phyloP scores from a whole-genome alignment of 2,888 invertebrate species.

The Drosophila borborema region DNA sequence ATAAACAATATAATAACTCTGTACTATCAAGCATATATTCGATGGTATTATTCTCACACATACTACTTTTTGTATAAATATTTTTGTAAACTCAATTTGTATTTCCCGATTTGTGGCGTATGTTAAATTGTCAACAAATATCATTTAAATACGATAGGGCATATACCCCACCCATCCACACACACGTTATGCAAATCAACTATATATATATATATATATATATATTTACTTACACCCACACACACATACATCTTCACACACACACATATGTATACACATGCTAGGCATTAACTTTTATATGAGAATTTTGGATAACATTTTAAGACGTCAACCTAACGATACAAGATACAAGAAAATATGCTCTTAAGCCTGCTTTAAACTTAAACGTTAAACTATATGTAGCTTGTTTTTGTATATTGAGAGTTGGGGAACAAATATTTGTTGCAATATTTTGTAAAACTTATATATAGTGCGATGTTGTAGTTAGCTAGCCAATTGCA shows the following conservation, averaged over 20 bases:
- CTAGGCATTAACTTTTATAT: conserved; percentile 71
- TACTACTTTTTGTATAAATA: conserved; percentile 53
- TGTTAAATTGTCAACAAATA: conserved; percentile 43
- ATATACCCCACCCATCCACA: conserved; percentile 15
- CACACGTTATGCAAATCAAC: conserved; percentile 5
- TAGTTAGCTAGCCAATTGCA: conserved; percentile 77
- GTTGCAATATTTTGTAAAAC: conserved; percentile 75
- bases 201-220: conserved; percentile 21
- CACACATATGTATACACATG: conserved; percentile 9
- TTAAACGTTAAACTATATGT: conserved; percentile 75
- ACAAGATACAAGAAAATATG: conserved; percentile 52
- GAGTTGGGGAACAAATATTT: conserved; percentile 43
- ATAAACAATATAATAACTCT: conserved; percentile 1
- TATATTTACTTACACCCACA: conserved; percentile 14
- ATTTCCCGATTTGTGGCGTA: conserved; percentile 38
- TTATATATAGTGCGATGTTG: conserved; percentile 63
- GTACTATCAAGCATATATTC: conserved; percentile 21
- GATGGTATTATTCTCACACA: conserved; percentile 16
- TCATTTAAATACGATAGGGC: conserved; percentile 3
- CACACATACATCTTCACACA: background rate
- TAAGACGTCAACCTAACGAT: conserved; percentile 71
- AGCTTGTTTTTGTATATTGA: conserved; percentile 72
- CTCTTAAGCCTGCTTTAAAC: conserved; percentile 74
- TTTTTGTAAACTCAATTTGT: conserved; percentile 46
- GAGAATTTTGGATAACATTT: conserved; percentile 66